Base-by-base conservation (phyloP, 2,113 vertebrate species). In the Hepsetus odoe region DNA sequence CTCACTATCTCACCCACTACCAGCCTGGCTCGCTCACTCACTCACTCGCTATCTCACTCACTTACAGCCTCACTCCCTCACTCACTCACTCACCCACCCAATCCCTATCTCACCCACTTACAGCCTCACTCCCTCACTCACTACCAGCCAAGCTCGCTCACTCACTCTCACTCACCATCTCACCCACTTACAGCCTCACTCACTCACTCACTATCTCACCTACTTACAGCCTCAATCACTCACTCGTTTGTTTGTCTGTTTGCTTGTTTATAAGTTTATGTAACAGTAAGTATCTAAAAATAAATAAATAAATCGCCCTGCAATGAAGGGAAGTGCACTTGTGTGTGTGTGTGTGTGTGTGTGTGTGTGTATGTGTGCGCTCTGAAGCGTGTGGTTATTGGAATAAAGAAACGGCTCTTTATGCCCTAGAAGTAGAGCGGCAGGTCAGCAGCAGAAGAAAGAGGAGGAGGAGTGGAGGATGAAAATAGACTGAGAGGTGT, bases 401-500 rank as follows among this genome's bases (percentile, higher is more conserved):
- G 51, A 26, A 24, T 20, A 79, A 30, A 51, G 28, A 65, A 24
- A 40, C 46, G 33, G 38, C 10, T n/a, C 33, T n/a, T 64, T 55
- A 59, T n/a, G 6, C 28, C 51, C 40, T 5, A 56, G 32, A 77
- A 20, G 51, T 35, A 20, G 32, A 38, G 33, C 26, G 24, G 18
- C 32, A 26, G 66, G 35, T 42, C 26, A 28, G 32, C 6, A 26
- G 53, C 16, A 72, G 28, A 66, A 5, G 16, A 67, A 33, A 18
- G 73, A 18, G 56, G 10, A 53, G 59, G 49, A 32, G 69, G 16
- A 76, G 46, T 61, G 40, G 8, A 40, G 71, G 33, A 74, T 49
- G 24, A 59, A 80, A 80, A 80, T 59, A 79, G 69, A 72, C 22
- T n/a, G 33, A 20, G 10, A 4, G 38, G 49, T 79, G 20, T 28